Base-by-base conservation (phyloP, 2,888 invertebrate genomes). In the Idaea straminata region DNA sequence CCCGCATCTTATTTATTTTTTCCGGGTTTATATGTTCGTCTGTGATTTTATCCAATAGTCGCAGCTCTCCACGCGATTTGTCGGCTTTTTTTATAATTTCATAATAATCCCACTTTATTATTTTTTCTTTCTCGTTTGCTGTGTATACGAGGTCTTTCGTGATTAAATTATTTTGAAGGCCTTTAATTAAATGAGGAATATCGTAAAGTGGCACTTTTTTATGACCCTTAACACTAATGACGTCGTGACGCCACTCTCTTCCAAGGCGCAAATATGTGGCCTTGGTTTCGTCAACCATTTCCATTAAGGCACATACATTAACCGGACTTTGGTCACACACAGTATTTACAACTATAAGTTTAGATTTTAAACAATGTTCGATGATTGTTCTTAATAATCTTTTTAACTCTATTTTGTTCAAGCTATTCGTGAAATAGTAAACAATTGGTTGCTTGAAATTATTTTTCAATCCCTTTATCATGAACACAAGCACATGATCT, bases 1-100 rank as follows among this genome's bases (percentile, higher is more conserved):
- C 78, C 2, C 68, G 62, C 75, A 78, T 78, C 72, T 78, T 78
- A 4, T 75, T 74, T 10, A 74, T 75, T 73, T 77, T 78, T 13
- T 74, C 64, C 0, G 67, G 64, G 38, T 71, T 64, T 2, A 75
- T 25, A n/a, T 74, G 77, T 57, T 75, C 76, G 10, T 78, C 77
- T 0, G 78, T 78, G 0, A 78, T 2, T 63, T 78, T 81, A 0
- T 72, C 15, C 6, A 74, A 35, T 0, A 69, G 47, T 59, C 67
- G 57, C 5, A 77, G 63, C 13, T 77, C 77, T 7, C 75, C 73
- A 67, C 63, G 71, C 2, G 70, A 65, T 60, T 73, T 74, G 57
- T 77, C 74, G 0, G 74, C 75, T 10, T 36, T 64, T 63, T 76
- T 74, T 5, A 76, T 0, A 59, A 57, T 62, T 67, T 76, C 63